These are phyloP conservation scores for Todus mexicanus DNA, from an alignment of 2,797 vertebrate genomes.

Conservation along the genomic window DNA sequence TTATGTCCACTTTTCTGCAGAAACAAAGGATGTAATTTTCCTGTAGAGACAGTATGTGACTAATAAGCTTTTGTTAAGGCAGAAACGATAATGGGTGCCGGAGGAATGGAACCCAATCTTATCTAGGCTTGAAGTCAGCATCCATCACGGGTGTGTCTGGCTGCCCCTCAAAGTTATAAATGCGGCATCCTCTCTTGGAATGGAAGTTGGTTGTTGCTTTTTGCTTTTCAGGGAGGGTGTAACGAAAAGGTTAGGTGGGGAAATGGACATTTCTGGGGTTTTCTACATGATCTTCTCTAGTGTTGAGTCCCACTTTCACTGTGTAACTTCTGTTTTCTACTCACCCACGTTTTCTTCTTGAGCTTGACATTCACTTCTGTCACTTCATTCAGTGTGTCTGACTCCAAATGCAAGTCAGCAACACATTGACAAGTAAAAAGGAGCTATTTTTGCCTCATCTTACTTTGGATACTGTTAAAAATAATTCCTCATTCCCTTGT, in stretches of 20 bases:
- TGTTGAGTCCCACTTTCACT: neutral
- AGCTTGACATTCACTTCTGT: neutral
- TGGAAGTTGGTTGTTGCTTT: neutral
- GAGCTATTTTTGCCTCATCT: neutral
- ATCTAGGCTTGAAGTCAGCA: neutral
- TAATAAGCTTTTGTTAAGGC: neutral
- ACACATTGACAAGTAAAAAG: neutral
- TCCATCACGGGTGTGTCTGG: neutral
- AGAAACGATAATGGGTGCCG: neutral
- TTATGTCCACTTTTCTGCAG: neutral
- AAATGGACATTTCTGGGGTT: neutral
- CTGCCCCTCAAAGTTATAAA: neutral
- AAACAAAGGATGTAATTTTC: neutral
- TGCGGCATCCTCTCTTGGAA: neutral
- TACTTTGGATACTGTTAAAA: neutral
- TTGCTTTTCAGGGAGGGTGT: neutral
- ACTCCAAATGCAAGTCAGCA: neutral
- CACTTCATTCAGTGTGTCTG: neutral
- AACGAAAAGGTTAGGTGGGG: neutral
- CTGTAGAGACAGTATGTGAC: neutral
- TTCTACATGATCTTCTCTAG: neutral
- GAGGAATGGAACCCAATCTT: neutral
- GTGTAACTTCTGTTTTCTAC: neutral
- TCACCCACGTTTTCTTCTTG: neutral
- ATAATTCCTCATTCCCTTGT: neutral